Evolutionary conservation across 2,113 vertebrate species (phyloP).

Genomic region (Notiomystis cincta): DNA sequence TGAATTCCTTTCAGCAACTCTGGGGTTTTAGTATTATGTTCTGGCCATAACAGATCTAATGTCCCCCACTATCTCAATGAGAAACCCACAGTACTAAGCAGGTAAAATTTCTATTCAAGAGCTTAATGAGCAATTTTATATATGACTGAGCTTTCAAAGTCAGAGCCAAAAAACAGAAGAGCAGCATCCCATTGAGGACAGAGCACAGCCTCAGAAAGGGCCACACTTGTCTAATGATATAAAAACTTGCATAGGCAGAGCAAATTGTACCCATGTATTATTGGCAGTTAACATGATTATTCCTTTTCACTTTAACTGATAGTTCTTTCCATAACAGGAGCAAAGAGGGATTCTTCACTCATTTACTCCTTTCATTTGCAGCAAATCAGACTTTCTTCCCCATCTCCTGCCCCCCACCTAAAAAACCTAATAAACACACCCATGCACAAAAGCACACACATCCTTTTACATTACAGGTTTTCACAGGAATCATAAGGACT

Average conservation of each 20-base stretch:
- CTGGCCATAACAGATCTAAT: background rate
- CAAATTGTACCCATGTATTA: background rate
- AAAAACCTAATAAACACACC: background rate
- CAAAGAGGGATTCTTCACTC: background rate
- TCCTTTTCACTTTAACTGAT: background rate
- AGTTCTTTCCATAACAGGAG: background rate
- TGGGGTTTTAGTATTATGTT: background rate
- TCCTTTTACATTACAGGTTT: background rate
- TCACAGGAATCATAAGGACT: background rate
- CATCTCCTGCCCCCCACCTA: background rate
- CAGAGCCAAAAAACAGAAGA: background rate
- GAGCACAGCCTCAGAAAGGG: background rate
- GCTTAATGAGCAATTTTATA: background rate
- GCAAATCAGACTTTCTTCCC: background rate
- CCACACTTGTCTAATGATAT: background rate
- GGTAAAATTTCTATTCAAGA: background rate
- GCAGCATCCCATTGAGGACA: background rate
- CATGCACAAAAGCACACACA: background rate
- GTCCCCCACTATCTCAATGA: background rate
- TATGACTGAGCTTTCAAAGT: background rate
- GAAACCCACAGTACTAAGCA: background rate
- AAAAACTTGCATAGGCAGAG: background rate
- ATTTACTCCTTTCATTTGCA: background rate
- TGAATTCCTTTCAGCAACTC: slow-evolving; percentile 57
- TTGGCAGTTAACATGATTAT: background rate